Evolutionary conservation across 2,113 vertebrate genomes (phyloP), one percentile per base, ranked within the genome.

Genomic region (Gavialis gangeticus): DNA sequence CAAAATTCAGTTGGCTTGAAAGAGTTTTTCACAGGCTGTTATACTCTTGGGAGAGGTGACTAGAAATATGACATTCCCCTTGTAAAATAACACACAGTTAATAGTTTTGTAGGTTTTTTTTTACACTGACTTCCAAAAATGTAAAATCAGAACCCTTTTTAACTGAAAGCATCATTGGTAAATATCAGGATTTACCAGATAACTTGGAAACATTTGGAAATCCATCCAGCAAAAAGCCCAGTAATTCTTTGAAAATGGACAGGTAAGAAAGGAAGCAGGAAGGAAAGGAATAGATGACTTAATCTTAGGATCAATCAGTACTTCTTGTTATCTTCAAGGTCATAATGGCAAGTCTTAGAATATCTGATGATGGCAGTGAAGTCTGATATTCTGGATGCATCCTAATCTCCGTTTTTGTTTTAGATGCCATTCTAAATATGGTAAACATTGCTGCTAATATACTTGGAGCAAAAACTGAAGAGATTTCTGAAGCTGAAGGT

Each of bases 371-470:
- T 75, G 6, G 63, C 71, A 0, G 56, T 71, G 46, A 46, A 46
- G 5, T 57, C 73, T 83, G 56, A 24, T 37, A 54, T 56, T 92
- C 30, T 77, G 79, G 67, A 17, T 58, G 22, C 19, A 9, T 59
- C 28, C 10, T 91, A 46, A 46, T 46, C 46, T 82, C 86, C 85
- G 4, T 96, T 88, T 82, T 96, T 92, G 82, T 97, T 98, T 92
- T 90, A 99, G 99, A 99, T 98, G 99, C 99, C 85, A 99, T 99
- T 97, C 95, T 99, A 54, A 99, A 98, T 90, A 99, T 99, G 99
- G 99, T 99, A 80, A 99, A 99, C 96, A 99, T 99, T 93, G 99
- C 99, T 97, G 99, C 99, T 96, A 99, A 99, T 78, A 99, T 99
- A 94, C 98, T 99, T 25, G 99, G 99, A 81, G 99, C 98, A 75